phyloP scores from a whole-genome alignment of 2,113 vertebrate species.

The Carassius auratus region DNA sequence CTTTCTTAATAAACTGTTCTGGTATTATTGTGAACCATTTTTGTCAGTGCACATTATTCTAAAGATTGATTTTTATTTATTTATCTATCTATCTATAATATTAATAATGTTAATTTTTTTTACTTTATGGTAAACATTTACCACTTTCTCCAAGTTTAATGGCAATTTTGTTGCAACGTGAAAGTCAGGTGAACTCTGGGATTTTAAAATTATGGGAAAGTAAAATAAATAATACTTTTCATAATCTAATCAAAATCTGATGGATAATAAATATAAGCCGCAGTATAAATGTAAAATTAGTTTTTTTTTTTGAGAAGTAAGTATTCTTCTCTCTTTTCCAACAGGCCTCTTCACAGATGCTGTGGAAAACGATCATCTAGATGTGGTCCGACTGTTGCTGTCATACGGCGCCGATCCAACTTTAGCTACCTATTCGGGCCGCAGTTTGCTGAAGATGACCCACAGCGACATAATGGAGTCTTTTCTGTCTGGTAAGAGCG shows the following conservation, averaged over 20 bases:
- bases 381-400: conserved; percentile 89
- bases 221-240: neutral
- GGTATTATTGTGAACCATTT: neutral
- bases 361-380: conserved; percentile 91
- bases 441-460: conserved; percentile 90
- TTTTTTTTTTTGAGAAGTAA: neutral
- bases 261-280: neutral
- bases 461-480: conserved; percentile 94
- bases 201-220: too few species aligned
- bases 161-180: neutral
- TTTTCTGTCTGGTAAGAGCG: conserved; percentile 83
- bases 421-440: conserved; percentile 90
- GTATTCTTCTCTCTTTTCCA: neutral
- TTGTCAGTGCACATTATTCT: neutral
- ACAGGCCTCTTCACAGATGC: conserved; percentile 92
- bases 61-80: neutral
- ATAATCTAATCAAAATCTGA: neutral
- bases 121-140: neutral
- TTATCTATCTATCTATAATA: neutral
- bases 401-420: conserved; percentile 94
- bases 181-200: neutral
- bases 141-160: neutral
- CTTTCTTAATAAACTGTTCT: neutral
- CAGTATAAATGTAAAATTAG: neutral
- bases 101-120: neutral